Evolutionary conservation across 2,888 invertebrate genomes (phyloP), one percentile per base, ranked within the genome.

Genomic region (Diachrysia chrysitis): DNA sequence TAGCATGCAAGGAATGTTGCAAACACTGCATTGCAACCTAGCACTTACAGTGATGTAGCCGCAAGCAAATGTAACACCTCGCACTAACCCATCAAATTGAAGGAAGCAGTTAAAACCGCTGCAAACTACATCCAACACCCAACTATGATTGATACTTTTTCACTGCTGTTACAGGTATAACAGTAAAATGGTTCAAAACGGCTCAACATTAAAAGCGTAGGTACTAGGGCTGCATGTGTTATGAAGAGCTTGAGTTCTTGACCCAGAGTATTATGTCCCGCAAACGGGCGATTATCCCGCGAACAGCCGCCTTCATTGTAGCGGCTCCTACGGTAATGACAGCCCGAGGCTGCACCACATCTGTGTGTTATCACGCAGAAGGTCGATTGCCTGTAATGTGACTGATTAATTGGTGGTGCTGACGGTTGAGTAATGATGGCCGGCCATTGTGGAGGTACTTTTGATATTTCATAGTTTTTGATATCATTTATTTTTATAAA

Each of bases 361-460:
- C 70, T 78, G 69, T 74, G 75, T 73, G 78, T 83, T 89, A 90
- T 89, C 88, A 89, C 77, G 58, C 80, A 81, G 89, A 89, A 92
- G 92, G 91, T 90, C 90, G 89, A 88, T 88, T 85, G 86, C 84
- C 71, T 67, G 73, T 80, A 82, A 81, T 81, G 61, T 62, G 71
- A 14, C 88, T 88, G 87, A 92, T 93, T 91, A 90, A 84, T 89
- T 87, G 88, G 87, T 88, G 86, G 73, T 59, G 66, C 66, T 55
- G 55, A 69, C 63, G 68, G 76, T 80, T 76, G 73, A 58, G 64
- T 79, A 79, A 77, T 79, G 29, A 60, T 48, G 61, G 58, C 59
- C 62, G 53, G 62, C 67, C 63, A 71, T 72, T 72, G 62, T 63
- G 54, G 55, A 35, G 54, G 32, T 23, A 25, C 7, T 51, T 42